These are phyloP conservation scores for Agapornis roseicollis DNA, from an alignment of 2,113 vertebrate genomes.

Conservation along the genomic window DNA sequence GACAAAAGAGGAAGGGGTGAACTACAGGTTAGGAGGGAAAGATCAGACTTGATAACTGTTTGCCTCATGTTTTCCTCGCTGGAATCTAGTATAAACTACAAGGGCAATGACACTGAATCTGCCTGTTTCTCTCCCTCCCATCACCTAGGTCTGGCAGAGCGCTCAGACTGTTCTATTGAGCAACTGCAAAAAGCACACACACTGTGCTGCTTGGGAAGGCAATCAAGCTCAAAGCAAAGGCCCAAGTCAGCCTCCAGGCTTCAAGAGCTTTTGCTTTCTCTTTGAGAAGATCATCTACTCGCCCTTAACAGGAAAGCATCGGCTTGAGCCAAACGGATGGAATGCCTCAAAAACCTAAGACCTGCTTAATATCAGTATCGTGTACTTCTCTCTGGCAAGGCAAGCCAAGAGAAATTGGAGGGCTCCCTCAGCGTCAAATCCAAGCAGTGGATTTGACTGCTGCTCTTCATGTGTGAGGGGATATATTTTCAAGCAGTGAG, in stretches of 20 bases:
- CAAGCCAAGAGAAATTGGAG: not conserved
- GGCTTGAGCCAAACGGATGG: not conserved
- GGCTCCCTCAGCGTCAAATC: not conserved
- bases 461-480: not conserved
- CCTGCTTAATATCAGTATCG: not conserved
- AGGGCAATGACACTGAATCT: not conserved
- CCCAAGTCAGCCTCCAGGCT: not conserved
- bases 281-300: not conserved
- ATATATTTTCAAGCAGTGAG: not conserved
- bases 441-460: not conserved
- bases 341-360: not conserved
- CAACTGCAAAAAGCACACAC: not conserved
- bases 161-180: fast-evolving
- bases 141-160: not conserved
- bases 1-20: not conserved
- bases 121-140: not conserved
- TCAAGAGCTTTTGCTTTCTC: not conserved
- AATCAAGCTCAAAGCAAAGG: not conserved
- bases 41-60: not conserved
- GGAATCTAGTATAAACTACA: not conserved
- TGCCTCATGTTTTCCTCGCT: not conserved
- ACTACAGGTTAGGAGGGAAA: not conserved
- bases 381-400: not conserved
- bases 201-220: not conserved
- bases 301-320: not conserved